phyloP scores from a whole-genome alignment of 2,113 vertebrate species.

The Irena cyanogastra region DNA sequence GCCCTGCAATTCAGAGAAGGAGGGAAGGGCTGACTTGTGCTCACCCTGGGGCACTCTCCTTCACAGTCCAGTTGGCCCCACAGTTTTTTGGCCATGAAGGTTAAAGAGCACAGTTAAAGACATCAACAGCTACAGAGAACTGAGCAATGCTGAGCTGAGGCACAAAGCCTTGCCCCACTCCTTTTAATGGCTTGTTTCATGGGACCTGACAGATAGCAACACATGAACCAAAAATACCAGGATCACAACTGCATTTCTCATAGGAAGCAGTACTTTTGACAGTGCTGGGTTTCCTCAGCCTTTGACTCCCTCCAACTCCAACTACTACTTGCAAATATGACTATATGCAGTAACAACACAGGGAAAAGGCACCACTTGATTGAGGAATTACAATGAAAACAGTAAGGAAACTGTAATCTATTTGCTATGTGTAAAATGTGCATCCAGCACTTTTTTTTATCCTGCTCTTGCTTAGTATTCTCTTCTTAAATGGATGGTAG shows the following conservation, averaged over 20 bases:
- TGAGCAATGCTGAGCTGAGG: not conserved
- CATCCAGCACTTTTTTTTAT: not conserved
- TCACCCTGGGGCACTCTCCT: not conserved
- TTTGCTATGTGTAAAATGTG: not conserved
- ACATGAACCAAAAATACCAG: not conserved
- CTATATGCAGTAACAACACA: not conserved
- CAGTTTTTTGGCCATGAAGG: not conserved
- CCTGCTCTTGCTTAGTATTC: not conserved
- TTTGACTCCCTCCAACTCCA: not conserved
- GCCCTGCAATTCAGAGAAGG: not conserved
- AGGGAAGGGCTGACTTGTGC: not conserved
- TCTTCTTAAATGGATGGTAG: not conserved
- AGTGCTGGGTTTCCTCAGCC: not conserved
- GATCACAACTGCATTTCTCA: fast-evolving
- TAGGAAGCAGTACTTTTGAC: not conserved
- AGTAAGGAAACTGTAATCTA: not conserved
- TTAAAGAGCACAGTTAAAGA: not conserved
- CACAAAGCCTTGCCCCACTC: not conserved
- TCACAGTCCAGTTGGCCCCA: not conserved
- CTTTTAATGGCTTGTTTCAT: not conserved
- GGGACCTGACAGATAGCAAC: not conserved
- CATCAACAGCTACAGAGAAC: not conserved
- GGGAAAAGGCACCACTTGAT: not conserved
- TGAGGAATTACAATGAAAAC: not conserved
- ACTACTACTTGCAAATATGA: not conserved